Percentiles rank a stretch among this genome's conserved stretches.
These are phyloP conservation scores for Trididemnum clinides DNA, from an alignment of 23 tunicate species.

Conservation along the genomic window DNA sequence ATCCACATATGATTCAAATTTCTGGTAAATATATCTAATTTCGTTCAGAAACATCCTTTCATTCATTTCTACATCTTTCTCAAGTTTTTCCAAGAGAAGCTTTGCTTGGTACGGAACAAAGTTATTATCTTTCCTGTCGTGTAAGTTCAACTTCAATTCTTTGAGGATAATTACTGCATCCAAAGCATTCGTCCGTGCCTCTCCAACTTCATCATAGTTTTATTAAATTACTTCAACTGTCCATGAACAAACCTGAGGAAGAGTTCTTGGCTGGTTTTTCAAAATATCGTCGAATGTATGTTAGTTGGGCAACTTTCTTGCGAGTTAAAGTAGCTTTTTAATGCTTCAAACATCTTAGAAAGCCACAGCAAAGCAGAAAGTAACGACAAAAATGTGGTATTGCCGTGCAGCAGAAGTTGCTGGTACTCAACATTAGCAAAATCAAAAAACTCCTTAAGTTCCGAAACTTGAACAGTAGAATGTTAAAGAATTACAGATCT, in stretches of 20 bases:
- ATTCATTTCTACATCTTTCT: too few relatives aligned
- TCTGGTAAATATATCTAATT: conserved; percentile 35
- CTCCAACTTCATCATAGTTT: conserved; percentile 45
- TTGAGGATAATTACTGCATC: conserved; percentile 17
- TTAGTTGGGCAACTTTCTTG: conserved; percentile 33
- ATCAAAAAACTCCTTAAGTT: conserved; percentile 4
- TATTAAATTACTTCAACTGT: too few relatives aligned
- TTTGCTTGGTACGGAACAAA: too few relatives aligned
- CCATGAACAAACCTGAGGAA: conserved; percentile 18
- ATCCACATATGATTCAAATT: conserved; percentile 43
- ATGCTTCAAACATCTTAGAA: too few relatives aligned
- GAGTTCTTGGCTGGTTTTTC: conserved; percentile 28
- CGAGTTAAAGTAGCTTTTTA: too few relatives aligned
- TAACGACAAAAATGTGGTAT: conserved; percentile 28
- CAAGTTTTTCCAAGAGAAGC: too few relatives aligned
- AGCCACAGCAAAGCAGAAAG: conserved; percentile 1
- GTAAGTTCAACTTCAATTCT: too few relatives aligned
- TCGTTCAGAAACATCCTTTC: conserved; percentile 16
- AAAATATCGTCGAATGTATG: conserved; percentile 19
- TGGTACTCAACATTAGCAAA: too few relatives aligned
- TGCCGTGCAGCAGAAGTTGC: too few relatives aligned
- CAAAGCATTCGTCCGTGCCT: conserved; percentile 40
- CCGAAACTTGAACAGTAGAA: conserved; percentile 9
- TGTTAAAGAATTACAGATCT: conserved; percentile 10
- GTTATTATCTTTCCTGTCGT: too few relatives aligned